These are phyloP conservation scores for Drosophila suboccidentalis DNA, from an alignment of 2,888 invertebrate genomes.

Conservation along the genomic window DNA sequence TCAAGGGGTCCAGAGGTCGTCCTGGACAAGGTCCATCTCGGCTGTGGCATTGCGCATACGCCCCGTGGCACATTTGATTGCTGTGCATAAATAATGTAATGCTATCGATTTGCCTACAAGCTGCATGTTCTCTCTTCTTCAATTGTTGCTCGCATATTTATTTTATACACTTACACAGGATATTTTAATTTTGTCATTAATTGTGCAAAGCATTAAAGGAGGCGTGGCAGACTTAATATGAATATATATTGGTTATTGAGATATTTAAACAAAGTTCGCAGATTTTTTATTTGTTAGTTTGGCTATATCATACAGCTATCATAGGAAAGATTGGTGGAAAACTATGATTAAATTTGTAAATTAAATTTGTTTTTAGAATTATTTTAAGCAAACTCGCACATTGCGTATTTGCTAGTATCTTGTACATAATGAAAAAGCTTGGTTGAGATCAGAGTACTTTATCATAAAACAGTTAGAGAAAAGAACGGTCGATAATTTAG, in stretches of 20 bases:
- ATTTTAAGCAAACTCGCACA: too few species aligned
- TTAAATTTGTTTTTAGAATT: too few species aligned
- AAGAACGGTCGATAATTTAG: too few species aligned
- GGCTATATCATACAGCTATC: not conserved
- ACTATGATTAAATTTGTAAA: too few species aligned
- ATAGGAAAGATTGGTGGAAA: too few species aligned
- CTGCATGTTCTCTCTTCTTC: slow-evolving; percentile 31
- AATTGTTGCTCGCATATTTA: slow-evolving; percentile 65
- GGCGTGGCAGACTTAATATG: too few species aligned
- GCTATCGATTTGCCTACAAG: slow-evolving; percentile 50
- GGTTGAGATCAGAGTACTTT: too few species aligned
- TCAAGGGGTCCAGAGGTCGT: not conserved
- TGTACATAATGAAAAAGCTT: too few species aligned
- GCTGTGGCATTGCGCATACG: slow-evolving; percentile 64
- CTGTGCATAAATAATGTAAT: slow-evolving; percentile 70
- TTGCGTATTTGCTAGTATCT: too few species aligned
- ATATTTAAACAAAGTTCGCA: not conserved
- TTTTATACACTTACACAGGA: not conserved
- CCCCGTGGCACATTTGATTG: slow-evolving; percentile 80
- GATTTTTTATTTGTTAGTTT: too few species aligned
- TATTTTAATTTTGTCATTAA: not conserved
- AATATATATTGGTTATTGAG: not conserved
- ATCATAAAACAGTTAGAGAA: too few species aligned
- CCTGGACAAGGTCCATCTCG: slow-evolving; percentile 51
- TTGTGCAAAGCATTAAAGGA: not conserved